phyloP scores from a whole-genome alignment of 23 tunicate species.

The Trididemnum miniatum region DNA sequence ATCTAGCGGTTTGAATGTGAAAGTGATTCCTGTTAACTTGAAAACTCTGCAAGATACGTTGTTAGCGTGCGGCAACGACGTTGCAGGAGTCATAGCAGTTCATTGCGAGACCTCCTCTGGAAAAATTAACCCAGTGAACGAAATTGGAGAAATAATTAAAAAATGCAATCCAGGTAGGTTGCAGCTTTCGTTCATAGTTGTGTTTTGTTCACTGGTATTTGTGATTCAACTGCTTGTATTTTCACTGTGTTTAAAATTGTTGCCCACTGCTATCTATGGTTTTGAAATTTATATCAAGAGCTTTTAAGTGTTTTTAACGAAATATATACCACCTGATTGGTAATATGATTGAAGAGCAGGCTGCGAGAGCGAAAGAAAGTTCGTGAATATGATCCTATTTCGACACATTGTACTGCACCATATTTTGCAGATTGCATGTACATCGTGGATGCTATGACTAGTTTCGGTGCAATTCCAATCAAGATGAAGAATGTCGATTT shows the following conservation, averaged over 20 bases:
- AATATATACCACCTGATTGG: too few relatives aligned
- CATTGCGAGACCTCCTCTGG: constrained; percentile 84
- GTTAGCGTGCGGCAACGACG: neutral
- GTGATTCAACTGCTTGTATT: too few relatives aligned
- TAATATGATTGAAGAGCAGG: too few relatives aligned
- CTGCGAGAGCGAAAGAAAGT: too few relatives aligned
- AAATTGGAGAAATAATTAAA: constrained; percentile 44
- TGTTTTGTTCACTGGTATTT: too few relatives aligned
- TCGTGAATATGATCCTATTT: too few relatives aligned
- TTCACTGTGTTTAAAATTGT: too few relatives aligned
- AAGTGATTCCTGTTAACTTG: constrained; percentile 30
- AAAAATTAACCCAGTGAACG: constrained; percentile 54
- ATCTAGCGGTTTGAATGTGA: constrained; percentile 1
- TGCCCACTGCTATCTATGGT: too few relatives aligned
- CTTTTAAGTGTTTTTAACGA: too few relatives aligned
- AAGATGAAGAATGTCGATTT: constrained; percentile 38
- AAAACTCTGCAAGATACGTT: neutral
- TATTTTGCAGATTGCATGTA: constrained; percentile 22
- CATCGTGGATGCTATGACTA: constrained; percentile 47
- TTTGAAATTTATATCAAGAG: too few relatives aligned
- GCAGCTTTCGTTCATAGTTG: too few relatives aligned
- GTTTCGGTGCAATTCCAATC: constrained; percentile 48
- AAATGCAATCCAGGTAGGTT: constrained; percentile 22
- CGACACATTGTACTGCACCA: too few relatives aligned
- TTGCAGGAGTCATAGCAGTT: constrained; percentile 35